These are phyloP conservation scores for Uloborus diversus DNA, from an alignment of 1,140 invertebrate genomes.

Conservation along the genomic window DNA sequence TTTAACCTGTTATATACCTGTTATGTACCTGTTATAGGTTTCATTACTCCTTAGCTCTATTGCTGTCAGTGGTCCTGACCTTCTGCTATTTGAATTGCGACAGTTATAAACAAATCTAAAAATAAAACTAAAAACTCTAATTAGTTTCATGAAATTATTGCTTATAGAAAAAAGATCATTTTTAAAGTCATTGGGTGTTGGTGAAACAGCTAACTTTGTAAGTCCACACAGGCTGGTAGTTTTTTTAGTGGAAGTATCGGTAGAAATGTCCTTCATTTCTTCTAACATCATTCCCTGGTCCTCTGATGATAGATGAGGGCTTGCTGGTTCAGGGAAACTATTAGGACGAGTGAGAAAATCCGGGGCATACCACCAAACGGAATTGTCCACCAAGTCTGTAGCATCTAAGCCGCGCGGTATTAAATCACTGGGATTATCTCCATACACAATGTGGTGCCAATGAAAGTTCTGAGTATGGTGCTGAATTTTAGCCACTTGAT, in stretches of 20 bases:
- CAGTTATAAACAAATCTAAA: background rate
- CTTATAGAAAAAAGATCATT: too few relatives aligned
- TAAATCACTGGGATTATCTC: background rate
- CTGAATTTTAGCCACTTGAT: background rate
- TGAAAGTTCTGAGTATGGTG: background rate
- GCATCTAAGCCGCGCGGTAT: background rate
- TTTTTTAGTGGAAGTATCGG: too few relatives aligned
- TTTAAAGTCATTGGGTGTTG: too few relatives aligned
- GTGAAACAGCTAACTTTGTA: too few relatives aligned
- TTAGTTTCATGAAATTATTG: background rate
- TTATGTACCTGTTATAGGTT: too few relatives aligned
- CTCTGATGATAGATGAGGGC: too few relatives aligned
- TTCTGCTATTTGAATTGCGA: background rate
- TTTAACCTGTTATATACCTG: too few relatives aligned
- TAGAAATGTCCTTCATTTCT: too few relatives aligned
- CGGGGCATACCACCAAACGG: background rate
- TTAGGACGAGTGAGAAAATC: background rate
- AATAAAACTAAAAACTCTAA: background rate
- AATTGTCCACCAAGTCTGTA: background rate
- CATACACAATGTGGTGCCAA: background rate
- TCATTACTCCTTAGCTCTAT: background rate
- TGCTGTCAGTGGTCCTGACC: background rate
- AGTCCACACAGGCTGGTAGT: too few relatives aligned
- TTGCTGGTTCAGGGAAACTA: too few relatives aligned
- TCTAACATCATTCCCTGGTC: too few relatives aligned